Evolutionary conservation across 2,888 invertebrate genomes (phyloP), one percentile per base, ranked within the genome.

Genomic region (Folsomia candida): DNA sequence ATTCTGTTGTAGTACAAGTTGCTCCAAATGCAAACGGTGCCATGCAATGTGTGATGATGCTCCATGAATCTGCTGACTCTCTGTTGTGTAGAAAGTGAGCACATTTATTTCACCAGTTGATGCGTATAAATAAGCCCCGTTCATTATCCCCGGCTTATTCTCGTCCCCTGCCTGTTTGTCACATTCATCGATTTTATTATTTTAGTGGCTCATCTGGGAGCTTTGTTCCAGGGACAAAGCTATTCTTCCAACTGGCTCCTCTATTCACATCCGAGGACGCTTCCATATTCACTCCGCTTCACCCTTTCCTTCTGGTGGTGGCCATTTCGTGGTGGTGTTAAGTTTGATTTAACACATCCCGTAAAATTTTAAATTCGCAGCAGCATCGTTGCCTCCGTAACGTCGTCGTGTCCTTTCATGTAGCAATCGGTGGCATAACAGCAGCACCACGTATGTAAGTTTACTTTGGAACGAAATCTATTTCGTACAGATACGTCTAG

Each of bases 131-230:
- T 76, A 76, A 76, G 72, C 76, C 72, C 69, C 72, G 37, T 76
- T 76, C 76, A 74, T 76, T 76, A 76, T 70, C 70, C 61, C n/a
- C 22, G 25, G 61, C 70, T 69, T 69, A 69, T 60, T 65, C 51
- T 25, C 20, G 47, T 54, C 57, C 65, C 63, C 57, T 63, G 61
- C 24, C 60, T 67, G 67, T 71, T 67, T 67, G 67, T 71, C 63
- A 63, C 67, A 66, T 51, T 73, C 73, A 76, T 76, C 73, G 73
- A 76, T 76, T 76, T 76, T 76, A 76, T 76, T 76, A 76, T 73
- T 72, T 76, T 71, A 73, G 73, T 76, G 73, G 76, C 73, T 76
- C 76, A 72, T 73, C 70, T 68, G 76, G 76, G 76, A 76, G 73
- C 73, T 74, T 66, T 65, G 65, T 51, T 65, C 26, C 14, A 6